Percentiles rank a stretch among this genome's conserved stretches.
phyloP scores from a whole-genome alignment of 1,140 invertebrate species.

The Scaptomyza hsui region DNA sequence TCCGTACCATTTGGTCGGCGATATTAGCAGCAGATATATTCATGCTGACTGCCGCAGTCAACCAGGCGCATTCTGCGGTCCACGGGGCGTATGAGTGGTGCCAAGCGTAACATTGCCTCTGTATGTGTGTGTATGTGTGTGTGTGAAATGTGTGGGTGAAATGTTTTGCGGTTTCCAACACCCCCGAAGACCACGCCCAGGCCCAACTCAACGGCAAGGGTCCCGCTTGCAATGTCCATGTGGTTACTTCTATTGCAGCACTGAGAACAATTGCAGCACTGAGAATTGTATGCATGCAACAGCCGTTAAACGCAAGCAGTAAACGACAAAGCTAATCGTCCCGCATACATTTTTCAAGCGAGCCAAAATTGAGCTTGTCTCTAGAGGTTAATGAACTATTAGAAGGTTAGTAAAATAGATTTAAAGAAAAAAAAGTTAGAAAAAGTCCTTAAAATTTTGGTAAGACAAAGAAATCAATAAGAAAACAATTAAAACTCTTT shows the following conservation, averaged over 20 bases:
- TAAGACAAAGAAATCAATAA: no score
- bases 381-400: no score
- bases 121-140: constrained; percentile 23
- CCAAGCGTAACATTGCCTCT: constrained; percentile 30
- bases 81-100: constrained; percentile 43
- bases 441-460: no score
- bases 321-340: no score
- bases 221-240: constrained; percentile 25
- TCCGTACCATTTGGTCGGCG: constrained; percentile 65
- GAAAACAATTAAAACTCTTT: no score
- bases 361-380: no score
- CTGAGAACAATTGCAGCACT: no score
- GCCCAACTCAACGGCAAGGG: constrained; percentile 4
- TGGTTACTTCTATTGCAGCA: constrained; percentile 26
- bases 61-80: background rate
- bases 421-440: no score
- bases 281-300: no score
- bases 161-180: constrained; percentile 51
- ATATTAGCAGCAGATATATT: constrained; percentile 81
- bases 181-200: constrained; percentile 16
- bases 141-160: constrained; percentile 19
- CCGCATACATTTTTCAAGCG: no score
- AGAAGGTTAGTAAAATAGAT: no score
- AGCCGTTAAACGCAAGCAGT: no score
- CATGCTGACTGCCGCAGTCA: constrained; percentile 53